These are phyloP conservation scores for Oscheius sp. DNA, from an alignment of 2,888 invertebrate species.

Conservation along the genomic window DNA sequence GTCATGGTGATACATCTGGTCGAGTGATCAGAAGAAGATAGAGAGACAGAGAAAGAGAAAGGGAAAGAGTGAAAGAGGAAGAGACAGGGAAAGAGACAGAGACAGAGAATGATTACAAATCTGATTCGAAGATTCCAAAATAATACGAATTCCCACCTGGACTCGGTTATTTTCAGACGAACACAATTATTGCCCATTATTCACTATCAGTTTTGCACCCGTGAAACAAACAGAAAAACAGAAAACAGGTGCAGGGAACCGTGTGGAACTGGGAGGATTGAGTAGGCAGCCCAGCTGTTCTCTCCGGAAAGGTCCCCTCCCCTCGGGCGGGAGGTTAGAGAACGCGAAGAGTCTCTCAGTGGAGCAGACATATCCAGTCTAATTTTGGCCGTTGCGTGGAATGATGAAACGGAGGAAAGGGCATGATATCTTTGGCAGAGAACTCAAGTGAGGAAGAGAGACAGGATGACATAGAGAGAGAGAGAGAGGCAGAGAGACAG, in stretches of 20 bases:
- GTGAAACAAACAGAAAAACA: background rate
- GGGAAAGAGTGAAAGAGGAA: slow-evolving; percentile 17
- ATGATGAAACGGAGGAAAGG: background rate
- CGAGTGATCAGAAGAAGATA: background rate
- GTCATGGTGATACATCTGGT: too few species aligned
- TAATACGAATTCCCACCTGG: too few species aligned
- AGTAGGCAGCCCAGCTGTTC: background rate
- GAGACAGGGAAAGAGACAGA: slow-evolving; percentile 16
- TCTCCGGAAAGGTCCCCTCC: background rate
- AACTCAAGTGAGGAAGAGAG: slow-evolving; percentile 7
- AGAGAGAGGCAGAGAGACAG: slow-evolving; percentile 27
- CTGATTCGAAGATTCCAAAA: background rate
- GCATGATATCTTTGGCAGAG: background rate
- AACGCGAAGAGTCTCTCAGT: too few species aligned
- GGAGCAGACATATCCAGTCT: too few species aligned
- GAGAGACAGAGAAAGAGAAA: slow-evolving; percentile 27
- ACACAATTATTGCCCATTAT: too few species aligned
- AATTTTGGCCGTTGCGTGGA: too few species aligned
- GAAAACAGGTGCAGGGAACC: background rate
- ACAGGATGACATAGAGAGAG: slow-evolving; percentile 29
- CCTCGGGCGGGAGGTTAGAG: too few species aligned
- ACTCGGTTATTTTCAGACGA: too few species aligned
- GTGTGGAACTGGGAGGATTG: background rate
- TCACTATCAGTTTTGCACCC: too few species aligned
- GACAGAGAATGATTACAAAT: slow-evolving; percentile 5